phyloP scores from a whole-genome alignment of 1,140 invertebrate species.

The Arion vulgaris region DNA sequence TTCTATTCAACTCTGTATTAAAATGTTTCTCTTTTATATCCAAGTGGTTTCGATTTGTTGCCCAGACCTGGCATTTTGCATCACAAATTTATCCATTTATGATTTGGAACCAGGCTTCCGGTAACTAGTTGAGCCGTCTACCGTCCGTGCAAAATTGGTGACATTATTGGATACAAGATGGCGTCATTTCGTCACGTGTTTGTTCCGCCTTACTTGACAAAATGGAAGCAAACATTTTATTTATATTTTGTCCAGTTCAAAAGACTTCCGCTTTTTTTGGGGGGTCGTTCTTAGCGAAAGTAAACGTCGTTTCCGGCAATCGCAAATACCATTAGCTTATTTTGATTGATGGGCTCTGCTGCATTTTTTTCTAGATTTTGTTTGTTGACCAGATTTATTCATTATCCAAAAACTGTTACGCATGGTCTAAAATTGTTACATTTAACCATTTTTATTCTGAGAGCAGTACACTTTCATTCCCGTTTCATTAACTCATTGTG shows the following conservation, averaged over 20 bases:
- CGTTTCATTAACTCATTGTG: too few relatives aligned
- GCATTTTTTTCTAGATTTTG: not conserved
- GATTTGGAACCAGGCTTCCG: not conserved
- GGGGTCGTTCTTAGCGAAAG: not conserved
- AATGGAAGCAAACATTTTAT: not conserved
- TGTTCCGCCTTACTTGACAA: not conserved
- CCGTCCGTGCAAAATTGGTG: not conserved
- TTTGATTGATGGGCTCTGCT: not conserved
- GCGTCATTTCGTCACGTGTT: not conserved
- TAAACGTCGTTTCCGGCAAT: not conserved
- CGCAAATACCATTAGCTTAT: not conserved
- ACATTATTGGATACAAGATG: not conserved
- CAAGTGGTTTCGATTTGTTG: slow-evolving; percentile 4
- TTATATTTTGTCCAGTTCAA: not conserved
- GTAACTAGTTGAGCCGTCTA: not conserved
- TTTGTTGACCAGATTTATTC: not conserved
- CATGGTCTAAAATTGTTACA: not conserved
- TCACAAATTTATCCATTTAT: not conserved
- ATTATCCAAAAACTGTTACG: not conserved
- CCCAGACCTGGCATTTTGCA: slow-evolving; percentile 3
- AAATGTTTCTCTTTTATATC: too few relatives aligned
- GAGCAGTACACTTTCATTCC: too few relatives aligned
- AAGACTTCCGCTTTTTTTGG: not conserved
- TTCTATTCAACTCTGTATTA: too few relatives aligned
- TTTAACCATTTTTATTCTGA: too few relatives aligned